A percentile compares a stretch with the other conserved stretches of the same genome.
phyloP scores from a whole-genome alignment of 2,113 vertebrate species.

The Cisticola juncidis region DNA sequence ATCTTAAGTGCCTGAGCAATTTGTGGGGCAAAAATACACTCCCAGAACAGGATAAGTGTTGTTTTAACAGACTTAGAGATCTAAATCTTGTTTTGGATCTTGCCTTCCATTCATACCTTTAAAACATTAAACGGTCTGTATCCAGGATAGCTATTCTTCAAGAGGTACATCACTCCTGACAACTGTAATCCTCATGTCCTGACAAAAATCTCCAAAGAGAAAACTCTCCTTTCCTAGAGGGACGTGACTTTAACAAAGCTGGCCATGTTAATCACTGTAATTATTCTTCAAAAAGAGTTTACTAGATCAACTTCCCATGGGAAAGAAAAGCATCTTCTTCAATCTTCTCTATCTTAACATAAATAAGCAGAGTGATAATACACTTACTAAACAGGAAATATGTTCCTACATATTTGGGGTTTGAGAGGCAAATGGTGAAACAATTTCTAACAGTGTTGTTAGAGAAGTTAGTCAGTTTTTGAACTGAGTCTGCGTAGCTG shows the following conservation, averaged over 20 bases:
- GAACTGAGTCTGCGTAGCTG: accelerated
- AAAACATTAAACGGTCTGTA: not conserved
- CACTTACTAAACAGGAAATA: not conserved
- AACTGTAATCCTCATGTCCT: constrained; percentile 14
- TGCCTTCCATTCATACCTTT: not conserved
- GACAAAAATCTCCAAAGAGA: constrained; percentile 10
- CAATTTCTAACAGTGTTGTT: not conserved
- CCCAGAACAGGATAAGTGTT: not conserved
- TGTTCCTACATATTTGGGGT: not conserved
- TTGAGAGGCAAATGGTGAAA: not conserved
- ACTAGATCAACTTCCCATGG: not conserved
- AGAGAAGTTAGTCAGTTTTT: not conserved
- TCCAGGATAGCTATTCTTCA: not conserved
- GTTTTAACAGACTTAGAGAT: not conserved
- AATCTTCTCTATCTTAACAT: not conserved
- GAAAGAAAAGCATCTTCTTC: not conserved
- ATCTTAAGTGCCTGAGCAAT: not conserved
- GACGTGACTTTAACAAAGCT: not conserved
- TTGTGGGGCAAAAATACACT: not conserved
- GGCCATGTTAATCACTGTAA: not conserved
- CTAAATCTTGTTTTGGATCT: constrained; percentile 34
- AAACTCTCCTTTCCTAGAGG: not conserved
- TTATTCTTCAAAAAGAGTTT: constrained; percentile 17
- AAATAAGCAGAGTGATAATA: not conserved
- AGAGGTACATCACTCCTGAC: not conserved